Percentiles rank a stretch among this genome's conserved stretches.
Conservation (phyloP, 2,797 vertebrate species). For the Etheostoma perlongum region DNA sequence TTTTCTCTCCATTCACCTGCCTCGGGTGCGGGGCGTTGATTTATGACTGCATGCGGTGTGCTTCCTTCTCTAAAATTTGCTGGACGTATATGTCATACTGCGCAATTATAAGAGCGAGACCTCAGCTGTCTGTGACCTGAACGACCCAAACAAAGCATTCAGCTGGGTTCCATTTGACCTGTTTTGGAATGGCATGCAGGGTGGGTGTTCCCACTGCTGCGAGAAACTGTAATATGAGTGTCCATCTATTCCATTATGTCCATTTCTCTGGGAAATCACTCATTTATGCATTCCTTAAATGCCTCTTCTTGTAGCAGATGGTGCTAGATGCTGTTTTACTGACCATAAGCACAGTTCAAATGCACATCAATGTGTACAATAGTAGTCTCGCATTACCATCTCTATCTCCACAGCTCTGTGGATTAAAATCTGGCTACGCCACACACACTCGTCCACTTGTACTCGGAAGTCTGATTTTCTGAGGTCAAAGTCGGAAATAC, state of each 20-base stretch:
- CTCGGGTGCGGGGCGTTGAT: constrained; percentile 58
- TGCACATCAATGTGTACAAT: neutral
- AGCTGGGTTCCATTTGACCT: constrained; percentile 35
- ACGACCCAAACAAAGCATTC: constrained; percentile 47
- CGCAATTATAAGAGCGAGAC: constrained; percentile 68
- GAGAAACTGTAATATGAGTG: neutral
- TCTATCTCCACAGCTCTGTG: too few relatives aligned
- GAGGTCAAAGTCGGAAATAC: too few relatives aligned
- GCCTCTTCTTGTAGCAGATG: neutral
- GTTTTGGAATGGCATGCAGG: constrained; percentile 32
- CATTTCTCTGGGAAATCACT: neutral
- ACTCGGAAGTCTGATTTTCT: too few relatives aligned
- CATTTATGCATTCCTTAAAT: constrained; percentile 1
- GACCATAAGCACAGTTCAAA: neutral
- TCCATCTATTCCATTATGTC: neutral
- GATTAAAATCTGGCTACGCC: too few relatives aligned
- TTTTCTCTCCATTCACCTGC: constrained; percentile 41
- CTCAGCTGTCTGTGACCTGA: constrained; percentile 59
- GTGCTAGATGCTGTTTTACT: neutral
- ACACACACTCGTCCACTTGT: too few relatives aligned
- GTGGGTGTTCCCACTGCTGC: neutral
- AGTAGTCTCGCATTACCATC: too few relatives aligned
- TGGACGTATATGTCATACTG: constrained; percentile 70
- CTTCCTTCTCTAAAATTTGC: constrained; percentile 54
- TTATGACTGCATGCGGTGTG: constrained; percentile 51